Percentiles rank a stretch among this genome's conserved stretches.
Conservation (phyloP, 2,113 vertebrate species). For the Phodopus roborovskii region DNA sequence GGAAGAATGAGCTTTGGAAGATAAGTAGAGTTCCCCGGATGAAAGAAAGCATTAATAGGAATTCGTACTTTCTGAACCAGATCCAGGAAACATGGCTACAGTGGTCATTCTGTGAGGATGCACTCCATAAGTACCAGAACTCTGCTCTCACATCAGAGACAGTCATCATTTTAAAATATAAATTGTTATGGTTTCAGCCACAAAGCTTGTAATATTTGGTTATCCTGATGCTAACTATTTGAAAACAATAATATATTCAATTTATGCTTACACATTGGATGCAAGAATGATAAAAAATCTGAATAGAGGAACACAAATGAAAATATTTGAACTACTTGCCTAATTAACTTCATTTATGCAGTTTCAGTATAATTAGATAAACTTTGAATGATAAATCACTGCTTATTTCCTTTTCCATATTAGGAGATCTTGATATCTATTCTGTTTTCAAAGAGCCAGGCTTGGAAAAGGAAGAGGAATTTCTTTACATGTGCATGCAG, state of each 20-base stretch:
- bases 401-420: background rate
- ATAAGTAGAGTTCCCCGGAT: background rate
- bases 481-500: background rate
- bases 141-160: background rate
- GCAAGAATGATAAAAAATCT: background rate
- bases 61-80: background rate
- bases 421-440: background rate
- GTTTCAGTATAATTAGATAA: background rate
- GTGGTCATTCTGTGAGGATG: background rate
- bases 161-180: background rate
- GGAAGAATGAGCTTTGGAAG: accelerated
- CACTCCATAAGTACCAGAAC: background rate
- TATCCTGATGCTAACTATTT: background rate
- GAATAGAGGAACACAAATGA: background rate
- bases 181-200: background rate
- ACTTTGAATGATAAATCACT: background rate
- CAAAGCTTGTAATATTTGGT: background rate
- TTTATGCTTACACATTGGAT: background rate
- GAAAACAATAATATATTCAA: background rate
- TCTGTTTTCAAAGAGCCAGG: background rate
- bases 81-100: background rate
- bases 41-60: background rate
- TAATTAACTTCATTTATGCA: background rate
- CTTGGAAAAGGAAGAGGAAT: background rate
- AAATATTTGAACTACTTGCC: background rate